Evolutionary conservation across 2,113 vertebrate species (phyloP).

Genomic region (Hyla sarda): DNA sequence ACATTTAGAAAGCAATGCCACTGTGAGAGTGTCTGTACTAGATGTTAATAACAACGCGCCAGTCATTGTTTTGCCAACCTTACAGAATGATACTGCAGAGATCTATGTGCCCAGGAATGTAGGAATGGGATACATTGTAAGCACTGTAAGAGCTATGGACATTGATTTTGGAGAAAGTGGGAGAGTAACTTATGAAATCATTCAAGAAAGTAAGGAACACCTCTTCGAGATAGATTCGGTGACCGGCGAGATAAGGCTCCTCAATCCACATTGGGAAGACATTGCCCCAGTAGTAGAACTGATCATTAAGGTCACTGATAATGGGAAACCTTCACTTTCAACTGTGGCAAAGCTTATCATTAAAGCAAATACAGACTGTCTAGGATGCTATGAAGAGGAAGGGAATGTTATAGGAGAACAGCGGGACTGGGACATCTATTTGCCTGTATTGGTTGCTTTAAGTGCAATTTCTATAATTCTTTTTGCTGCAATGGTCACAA

Average conservation of each 20-base stretch:
- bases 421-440: constrained; percentile 94
- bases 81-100: constrained; percentile 95
- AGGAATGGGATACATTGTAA: constrained; percentile 92
- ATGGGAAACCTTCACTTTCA: constrained; percentile 93
- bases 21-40: constrained; percentile 88
- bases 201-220: constrained; percentile 94
- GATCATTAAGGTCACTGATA: constrained; percentile 95
- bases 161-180: constrained; percentile 97
- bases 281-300: constrained; percentile 92
- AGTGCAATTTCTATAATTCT: constrained; percentile 98
- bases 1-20: constrained; percentile 93
- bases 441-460: constrained; percentile 95
- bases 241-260: constrained; percentile 91
- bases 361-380: constrained; percentile 87
- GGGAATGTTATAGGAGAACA: constrained; percentile 87
- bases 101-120: constrained; percentile 95
- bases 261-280: constrained; percentile 95
- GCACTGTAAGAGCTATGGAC: constrained; percentile 92
- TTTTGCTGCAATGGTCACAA: constrained; percentile 96
- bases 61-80: constrained; percentile 89
- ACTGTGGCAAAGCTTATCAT: constrained; percentile 93
- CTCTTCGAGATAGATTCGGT: constrained; percentile 94
- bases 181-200: constrained; percentile 94
- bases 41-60: constrained; percentile 98
- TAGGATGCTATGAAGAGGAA: constrained; percentile 82